Evolutionary conservation across 2,113 vertebrate genomes (phyloP).

Genomic region (Tenrec ecaudatus): DNA sequence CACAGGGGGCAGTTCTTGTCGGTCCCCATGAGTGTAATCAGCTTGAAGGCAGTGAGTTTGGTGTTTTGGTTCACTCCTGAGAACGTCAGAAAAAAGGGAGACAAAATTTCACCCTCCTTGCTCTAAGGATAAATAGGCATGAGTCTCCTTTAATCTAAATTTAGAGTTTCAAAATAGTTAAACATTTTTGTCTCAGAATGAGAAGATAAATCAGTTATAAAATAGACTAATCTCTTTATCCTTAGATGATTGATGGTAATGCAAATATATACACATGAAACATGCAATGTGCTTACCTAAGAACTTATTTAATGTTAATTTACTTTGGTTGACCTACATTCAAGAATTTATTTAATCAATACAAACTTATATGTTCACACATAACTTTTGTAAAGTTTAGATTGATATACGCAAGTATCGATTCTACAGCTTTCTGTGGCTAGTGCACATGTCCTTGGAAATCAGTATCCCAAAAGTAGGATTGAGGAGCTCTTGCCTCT

Average conservation of each 20-base stretch:
- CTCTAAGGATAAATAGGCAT: too few relatives aligned
- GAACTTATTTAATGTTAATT: slow-evolving; percentile 29
- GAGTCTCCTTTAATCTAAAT: slow-evolving; percentile 3
- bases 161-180: slow-evolving; percentile 48
- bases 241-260: slow-evolving; percentile 18
- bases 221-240: slow-evolving; percentile 21
- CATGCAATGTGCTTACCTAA: slow-evolving; percentile 32
- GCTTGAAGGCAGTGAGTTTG: too few relatives aligned
- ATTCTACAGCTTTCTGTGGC: neutral
- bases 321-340: slow-evolving; percentile 9
- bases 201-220: neutral
- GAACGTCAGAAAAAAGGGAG: too few relatives aligned
- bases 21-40: too few relatives aligned
- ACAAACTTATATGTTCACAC: neutral
- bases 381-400: slow-evolving; percentile 5
- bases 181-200: neutral
- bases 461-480: slow-evolving; percentile 7
- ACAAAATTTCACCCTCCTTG: too few relatives aligned
- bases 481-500: neutral
- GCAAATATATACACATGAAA: slow-evolving; percentile 12
- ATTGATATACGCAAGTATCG: neutral
- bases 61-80: too few relatives aligned
- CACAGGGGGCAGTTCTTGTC: too few relatives aligned
- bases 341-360: slow-evolving; percentile 14
- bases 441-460: neutral